Percentiles rank a stretch among this genome's conserved stretches.
Evolutionary conservation across 2,797 vertebrate genomes (phyloP).

Genomic region (Propithecus perrieri): DNA sequence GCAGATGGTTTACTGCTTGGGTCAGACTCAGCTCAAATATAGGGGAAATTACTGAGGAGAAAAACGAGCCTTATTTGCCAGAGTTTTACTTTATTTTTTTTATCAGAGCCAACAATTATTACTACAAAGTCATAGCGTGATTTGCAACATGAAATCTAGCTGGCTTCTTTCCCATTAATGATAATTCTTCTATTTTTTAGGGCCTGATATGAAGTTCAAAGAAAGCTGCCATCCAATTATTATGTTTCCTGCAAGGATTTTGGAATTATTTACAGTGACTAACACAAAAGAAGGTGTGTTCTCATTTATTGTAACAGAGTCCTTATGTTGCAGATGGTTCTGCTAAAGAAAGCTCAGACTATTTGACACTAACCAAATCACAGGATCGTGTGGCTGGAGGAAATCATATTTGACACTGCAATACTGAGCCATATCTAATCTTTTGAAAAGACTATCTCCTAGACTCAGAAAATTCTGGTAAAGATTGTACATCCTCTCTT

Average conservation of each 20-base stretch:
- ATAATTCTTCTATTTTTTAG: conserved; percentile 56
- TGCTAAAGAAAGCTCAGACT: not conserved
- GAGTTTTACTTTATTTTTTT: not conserved
- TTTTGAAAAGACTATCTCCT: conserved; percentile 12
- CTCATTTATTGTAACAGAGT: not conserved
- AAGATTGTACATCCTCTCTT: not conserved
- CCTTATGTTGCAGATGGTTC: not conserved
- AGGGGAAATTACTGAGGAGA: not conserved
- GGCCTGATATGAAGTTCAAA: conserved; percentile 84
- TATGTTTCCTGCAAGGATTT: conserved; percentile 85
- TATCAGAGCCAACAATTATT: not conserved
- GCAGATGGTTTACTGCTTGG: not conserved
- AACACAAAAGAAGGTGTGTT: conserved; percentile 58
- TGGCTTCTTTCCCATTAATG: not conserved
- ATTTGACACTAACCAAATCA: not conserved
- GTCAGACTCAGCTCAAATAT: not conserved
- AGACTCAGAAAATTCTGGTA: conserved; percentile 20
- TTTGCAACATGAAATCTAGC: conserved; percentile 16
- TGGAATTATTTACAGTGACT: conserved; percentile 82
- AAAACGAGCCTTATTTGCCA: not conserved
- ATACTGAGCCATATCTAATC: not conserved
- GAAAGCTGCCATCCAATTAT: conserved; percentile 85
- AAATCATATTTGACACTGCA: not conserved
- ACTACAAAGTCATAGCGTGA: not conserved
- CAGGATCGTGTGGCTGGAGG: not conserved